phyloP scores from a whole-genome alignment of 2,113 vertebrate genomes.

The Hemiprocne comata region DNA sequence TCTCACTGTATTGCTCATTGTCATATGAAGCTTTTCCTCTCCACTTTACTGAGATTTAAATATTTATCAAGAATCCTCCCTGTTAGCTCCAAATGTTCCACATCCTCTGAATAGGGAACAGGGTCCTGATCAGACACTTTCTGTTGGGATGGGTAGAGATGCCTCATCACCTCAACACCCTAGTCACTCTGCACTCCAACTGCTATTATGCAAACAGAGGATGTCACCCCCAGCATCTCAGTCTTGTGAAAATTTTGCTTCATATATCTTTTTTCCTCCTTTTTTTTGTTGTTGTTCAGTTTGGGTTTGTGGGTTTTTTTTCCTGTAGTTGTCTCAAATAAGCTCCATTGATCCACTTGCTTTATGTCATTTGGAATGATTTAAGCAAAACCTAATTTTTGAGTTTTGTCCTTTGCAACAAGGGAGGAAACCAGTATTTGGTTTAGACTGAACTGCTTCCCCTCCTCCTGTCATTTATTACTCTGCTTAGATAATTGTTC shows the following conservation, averaged over 20 bases:
- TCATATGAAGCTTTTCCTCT: neutral
- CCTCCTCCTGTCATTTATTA: neutral
- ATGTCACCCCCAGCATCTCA: neutral
- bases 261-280: no score
- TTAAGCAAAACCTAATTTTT: neutral
- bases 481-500: neutral
- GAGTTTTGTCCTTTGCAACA: neutral
- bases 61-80: neutral
- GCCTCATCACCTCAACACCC: neutral
- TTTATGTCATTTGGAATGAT: neutral
- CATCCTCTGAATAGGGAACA: neutral
- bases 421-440: neutral
- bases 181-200: neutral
- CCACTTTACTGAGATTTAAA: neutral
- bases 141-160: neutral
- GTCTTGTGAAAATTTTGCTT: neutral
- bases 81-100: neutral
- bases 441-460: neutral
- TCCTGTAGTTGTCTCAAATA: neutral
- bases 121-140: neutral
- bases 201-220: neutral
- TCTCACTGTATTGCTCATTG: neutral
- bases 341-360: neutral
- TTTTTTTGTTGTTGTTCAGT: neutral
- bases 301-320: neutral